Conservation (phyloP, 2,888 invertebrate species). For the Heliothis peltigera region DNA sequence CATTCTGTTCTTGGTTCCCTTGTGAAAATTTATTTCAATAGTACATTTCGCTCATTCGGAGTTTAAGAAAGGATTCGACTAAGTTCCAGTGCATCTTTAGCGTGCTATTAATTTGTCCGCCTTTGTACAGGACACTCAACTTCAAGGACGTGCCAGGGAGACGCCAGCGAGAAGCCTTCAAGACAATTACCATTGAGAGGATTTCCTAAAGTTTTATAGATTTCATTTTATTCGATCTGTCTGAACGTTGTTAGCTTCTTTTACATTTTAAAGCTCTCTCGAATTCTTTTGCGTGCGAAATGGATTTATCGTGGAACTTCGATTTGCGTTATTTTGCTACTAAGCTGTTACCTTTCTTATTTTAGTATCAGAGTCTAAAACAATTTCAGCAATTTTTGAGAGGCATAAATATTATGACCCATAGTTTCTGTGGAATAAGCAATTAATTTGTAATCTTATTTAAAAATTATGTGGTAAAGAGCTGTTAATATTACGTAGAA, state of each 20-base stretch:
- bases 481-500: constrained; percentile 25
- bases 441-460: constrained; percentile 27
- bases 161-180: constrained; percentile 59
- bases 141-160: constrained; percentile 65
- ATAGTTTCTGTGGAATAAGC: neutral
- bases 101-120: constrained; percentile 70
- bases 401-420: neutral
- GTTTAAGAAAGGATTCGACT: constrained; percentile 69
- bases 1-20: constrained; percentile 76
- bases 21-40: constrained; percentile 80
- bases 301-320: constrained; percentile 55
- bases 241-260: constrained; percentile 59
- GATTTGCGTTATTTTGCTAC: constrained; percentile 56
- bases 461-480: constrained; percentile 17
- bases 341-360: constrained; percentile 31
- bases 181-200: constrained; percentile 65
- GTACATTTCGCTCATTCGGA: constrained; percentile 66
- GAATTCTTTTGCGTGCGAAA: constrained; percentile 60
- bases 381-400: neutral
- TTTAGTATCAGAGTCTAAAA: constrained; percentile 8
- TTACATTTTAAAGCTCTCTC: constrained; percentile 57
- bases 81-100: constrained; percentile 70
- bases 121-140: constrained; percentile 63
- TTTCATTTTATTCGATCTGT: constrained; percentile 64
- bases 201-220: constrained; percentile 66